Conservation (phyloP, 2,888 invertebrate species). For the Macaria liturata region DNA sequence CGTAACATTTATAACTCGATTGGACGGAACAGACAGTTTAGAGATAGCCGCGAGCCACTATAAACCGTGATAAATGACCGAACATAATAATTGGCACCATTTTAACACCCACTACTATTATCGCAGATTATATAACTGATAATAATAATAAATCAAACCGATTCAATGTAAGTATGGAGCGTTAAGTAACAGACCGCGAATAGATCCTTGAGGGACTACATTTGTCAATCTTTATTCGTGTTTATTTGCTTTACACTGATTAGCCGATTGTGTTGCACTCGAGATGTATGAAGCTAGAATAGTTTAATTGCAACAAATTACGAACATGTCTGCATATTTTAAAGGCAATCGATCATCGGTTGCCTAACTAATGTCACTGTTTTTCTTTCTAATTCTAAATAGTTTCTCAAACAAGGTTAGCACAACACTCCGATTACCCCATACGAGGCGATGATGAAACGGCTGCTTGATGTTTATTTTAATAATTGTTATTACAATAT, state of each 20-base stretch:
- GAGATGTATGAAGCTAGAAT: conserved; percentile 1
- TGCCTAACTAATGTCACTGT: conserved; percentile 25
- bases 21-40: conserved; percentile 16
- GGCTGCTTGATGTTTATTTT: conserved; percentile 33
- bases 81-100: conserved; percentile 27
- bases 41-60: conserved; percentile 18
- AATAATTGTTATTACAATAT: conserved; percentile 37
- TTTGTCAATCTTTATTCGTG: conserved; percentile 12
- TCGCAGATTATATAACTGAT: conserved; percentile 23
- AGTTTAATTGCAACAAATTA: conserved; percentile 20
- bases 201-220: conserved; percentile 17
- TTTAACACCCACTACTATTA: conserved; percentile 25
- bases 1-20: conserved; percentile 15
- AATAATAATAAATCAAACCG: conserved; percentile 15
- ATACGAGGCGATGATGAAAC: conserved; percentile 31
- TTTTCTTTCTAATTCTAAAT: conserved; percentile 31
- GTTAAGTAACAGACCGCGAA: conserved; percentile 10
- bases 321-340: conserved; percentile 13
- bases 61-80: conserved; percentile 23
- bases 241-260: conserved; percentile 11
- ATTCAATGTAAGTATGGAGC: conserved; percentile 9
- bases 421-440: conserved; percentile 29
- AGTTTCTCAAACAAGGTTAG: conserved; percentile 31
- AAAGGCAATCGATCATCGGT: conserved; percentile 22
- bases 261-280: conserved; percentile 5